Evolutionary conservation across 2,888 invertebrate species (phyloP).

Genomic region (Pristionchus arcanus): DNA sequence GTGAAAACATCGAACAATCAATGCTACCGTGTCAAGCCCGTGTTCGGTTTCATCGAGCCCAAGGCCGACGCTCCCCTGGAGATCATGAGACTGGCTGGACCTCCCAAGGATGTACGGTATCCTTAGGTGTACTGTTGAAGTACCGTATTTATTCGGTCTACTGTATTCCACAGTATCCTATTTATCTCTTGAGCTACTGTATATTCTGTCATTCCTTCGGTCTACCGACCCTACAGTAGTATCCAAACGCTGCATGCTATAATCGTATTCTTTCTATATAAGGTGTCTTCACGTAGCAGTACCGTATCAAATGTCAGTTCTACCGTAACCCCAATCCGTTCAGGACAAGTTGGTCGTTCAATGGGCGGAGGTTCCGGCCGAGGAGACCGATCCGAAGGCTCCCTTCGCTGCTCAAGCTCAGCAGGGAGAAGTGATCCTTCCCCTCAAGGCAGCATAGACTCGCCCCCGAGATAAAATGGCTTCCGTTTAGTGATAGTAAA

Average conservation of each 20-base stretch:
- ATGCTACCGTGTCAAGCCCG: slow-evolving; percentile 48
- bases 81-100: slow-evolving; percentile 28
- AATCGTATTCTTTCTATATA: too few species aligned
- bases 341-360: slow-evolving; percentile 43
- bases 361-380: slow-evolving; percentile 61
- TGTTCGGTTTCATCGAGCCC: slow-evolving; percentile 39
- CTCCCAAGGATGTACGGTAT: slow-evolving; percentile 42
- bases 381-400: slow-evolving; percentile 68
- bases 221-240: too few species aligned
- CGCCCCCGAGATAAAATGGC: neutral
- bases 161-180: neutral
- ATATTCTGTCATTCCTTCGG: too few species aligned
- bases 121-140: too few species aligned
- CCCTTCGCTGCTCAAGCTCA: slow-evolving; percentile 69
- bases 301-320: too few species aligned
- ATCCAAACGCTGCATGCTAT: too few species aligned
- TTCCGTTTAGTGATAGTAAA: too few species aligned
- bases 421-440: slow-evolving; percentile 66
- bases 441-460: slow-evolving; percentile 57
- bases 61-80: slow-evolving; percentile 22
- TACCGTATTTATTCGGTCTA: neutral
- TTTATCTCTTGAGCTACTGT: too few species aligned
- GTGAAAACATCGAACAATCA: slow-evolving; percentile 52
- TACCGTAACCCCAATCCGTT: neutral
- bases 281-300: too few species aligned